Evolutionary conservation across 2,888 invertebrate genomes (phyloP).

Genomic region (Microctonus aethiopoides): DNA sequence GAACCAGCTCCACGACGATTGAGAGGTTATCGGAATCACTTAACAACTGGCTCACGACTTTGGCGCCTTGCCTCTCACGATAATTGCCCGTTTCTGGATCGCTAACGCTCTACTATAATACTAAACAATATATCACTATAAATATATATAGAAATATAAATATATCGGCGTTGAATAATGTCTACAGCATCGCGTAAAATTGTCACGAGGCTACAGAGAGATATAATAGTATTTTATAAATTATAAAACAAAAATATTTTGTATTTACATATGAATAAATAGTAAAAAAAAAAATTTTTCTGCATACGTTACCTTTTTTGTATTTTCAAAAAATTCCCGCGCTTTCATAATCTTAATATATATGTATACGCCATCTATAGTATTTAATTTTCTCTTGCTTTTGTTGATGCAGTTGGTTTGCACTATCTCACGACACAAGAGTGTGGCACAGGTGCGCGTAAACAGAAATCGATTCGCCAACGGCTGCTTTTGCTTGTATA

Average conservation of each 20-base stretch:
- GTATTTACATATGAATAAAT: background rate
- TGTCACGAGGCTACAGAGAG: conserved; percentile 23
- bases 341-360: background rate
- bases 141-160: background rate
- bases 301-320: background rate
- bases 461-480: conserved; percentile 13
- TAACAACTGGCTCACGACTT: conserved; percentile 64
- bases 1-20: conserved; percentile 56
- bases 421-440: conserved; percentile 9
- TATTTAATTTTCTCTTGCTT: background rate
- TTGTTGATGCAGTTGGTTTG: background rate
- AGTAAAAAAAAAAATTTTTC: background rate
- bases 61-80: conserved; percentile 54
- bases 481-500: background rate
- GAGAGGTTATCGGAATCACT: conserved; percentile 65
- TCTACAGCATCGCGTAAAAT: background rate
- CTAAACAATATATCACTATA: no score
- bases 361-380: background rate
- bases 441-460: conserved; percentile 17
- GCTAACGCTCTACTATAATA: conserved; percentile 25
- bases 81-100: conserved; percentile 61
- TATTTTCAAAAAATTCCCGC: background rate
- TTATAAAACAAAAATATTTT: no score
- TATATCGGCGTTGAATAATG: background rate
- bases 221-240: no score